Evolutionary conservation across 1,140 invertebrate species (phyloP), one percentile per base, ranked within the genome.

Genomic region (Drosophila nigrodunni): DNA sequence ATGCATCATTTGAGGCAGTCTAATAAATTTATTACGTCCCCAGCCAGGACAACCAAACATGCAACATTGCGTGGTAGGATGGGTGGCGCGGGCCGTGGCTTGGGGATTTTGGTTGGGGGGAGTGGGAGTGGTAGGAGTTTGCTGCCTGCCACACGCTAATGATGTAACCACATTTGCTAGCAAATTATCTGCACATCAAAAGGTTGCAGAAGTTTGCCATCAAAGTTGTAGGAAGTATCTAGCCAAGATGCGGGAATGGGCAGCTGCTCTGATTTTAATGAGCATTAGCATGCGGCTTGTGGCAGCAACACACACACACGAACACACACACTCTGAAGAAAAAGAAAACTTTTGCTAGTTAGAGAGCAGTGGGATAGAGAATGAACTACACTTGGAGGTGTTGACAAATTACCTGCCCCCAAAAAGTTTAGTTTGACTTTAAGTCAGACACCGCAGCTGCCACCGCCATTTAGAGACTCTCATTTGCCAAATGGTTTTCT

Each of bases 161-260:
- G 83, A 87, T 87, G 83, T 88, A 82, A 87, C 83, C 83, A 87
- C 83, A 88, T 87, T 88, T 82, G 83, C 85, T 74, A 80, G 74
- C 87, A 88, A 83, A 88, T 88, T 88, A 88, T 75, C 83, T 83
- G 39, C 77, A 78, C 83, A 88, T 88, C 80, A 88, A 82, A 78
- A 70, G 70, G 35, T 54, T 60, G 67, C 37, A 37, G 13, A 72
- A 65, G 69, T 72, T 57, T 58, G 54, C 10, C 25, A 30, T 57
- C 59, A 54, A 66, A 58, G 39, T 65, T 71, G 50, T 18, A 55
- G 15, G 34, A 15, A 39, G 30, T 8, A 34, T 30, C 25, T 3
- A 11, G 21, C 6, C 13, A 35, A 21, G 37, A 49, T 13, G 44
- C 62, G 15, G 18, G 44, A 43, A 35, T 46, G 30, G 34, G 21